Evolutionary conservation across 23 tunicate species (phyloP).

Genomic region (Diplosoma virens): DNA sequence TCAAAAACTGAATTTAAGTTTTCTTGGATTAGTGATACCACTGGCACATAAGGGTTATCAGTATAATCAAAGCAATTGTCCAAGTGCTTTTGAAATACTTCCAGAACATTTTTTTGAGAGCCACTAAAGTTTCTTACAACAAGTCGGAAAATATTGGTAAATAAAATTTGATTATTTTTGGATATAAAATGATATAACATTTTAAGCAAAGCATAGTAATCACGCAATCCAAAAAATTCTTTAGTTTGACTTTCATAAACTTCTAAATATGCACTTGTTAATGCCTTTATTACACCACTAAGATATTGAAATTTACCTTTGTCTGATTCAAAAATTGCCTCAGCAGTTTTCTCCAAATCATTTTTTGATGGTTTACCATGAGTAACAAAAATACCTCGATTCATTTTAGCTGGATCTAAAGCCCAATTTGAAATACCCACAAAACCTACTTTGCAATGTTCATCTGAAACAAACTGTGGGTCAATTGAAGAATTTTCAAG

Average conservation of each 20-base stretch:
- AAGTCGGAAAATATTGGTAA: slow-evolving; percentile 3
- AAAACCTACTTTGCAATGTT: slow-evolving; percentile 58
- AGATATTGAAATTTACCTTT: slow-evolving; percentile 23
- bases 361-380: slow-evolving; percentile 57
- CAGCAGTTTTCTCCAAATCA: slow-evolving; percentile 70
- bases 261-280: slow-evolving; percentile 53
- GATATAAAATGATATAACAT: slow-evolving; percentile 53
- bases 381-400: slow-evolving; percentile 85
- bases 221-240: slow-evolving; percentile 83
- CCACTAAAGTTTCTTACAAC: slow-evolving; percentile 78
- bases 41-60: background rate
- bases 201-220: slow-evolving; percentile 67
- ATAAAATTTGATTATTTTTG: background rate
- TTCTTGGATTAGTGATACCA: slow-evolving; percentile 37
- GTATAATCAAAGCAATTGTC: background rate
- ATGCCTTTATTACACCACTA: slow-evolving; percentile 7
- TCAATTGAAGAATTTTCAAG: slow-evolving; percentile 54
- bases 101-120: background rate
- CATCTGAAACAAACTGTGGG: slow-evolving; percentile 5
- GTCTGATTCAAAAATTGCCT: slow-evolving; percentile 71
- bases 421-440: slow-evolving; percentile 95
- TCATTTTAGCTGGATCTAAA: slow-evolving; percentile 91
- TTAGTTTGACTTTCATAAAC: slow-evolving; percentile 42
- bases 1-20: slow-evolving; percentile 52
- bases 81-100: slow-evolving; percentile 20